These are phyloP conservation scores for Antheraea yamamai DNA, from an alignment of 2,888 invertebrate genomes.

Conservation along the genomic window DNA sequence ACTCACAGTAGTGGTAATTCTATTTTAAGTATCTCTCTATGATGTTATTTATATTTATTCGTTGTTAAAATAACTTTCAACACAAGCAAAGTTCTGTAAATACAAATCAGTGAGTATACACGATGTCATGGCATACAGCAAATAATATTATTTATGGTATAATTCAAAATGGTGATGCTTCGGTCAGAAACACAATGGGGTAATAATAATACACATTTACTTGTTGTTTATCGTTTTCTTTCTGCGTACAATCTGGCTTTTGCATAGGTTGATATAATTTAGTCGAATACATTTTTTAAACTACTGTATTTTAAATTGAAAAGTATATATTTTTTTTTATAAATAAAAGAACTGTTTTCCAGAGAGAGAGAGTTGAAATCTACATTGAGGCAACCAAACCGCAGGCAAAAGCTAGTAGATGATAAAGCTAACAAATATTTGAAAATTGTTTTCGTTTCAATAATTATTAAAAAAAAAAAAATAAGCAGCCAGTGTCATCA, in stretches of 20 bases:
- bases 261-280: not conserved
- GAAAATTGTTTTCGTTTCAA: too few relatives aligned
- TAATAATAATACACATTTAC: not conserved
- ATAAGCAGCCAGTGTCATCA: too few relatives aligned
- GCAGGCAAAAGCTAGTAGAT: too few relatives aligned
- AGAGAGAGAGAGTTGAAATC: too few relatives aligned
- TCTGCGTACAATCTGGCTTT: not conserved
- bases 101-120: not conserved
- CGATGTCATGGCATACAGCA: not conserved
- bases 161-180: not conserved
- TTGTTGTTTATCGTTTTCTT: not conserved
- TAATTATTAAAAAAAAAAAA: too few relatives aligned
- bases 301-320: too few relatives aligned
- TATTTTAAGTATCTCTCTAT: not conserved
- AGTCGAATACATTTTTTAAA: not conserved
- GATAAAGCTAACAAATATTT: too few relatives aligned
- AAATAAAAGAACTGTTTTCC: not conserved
- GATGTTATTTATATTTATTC: not conserved
- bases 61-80: not conserved
- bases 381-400: too few relatives aligned
- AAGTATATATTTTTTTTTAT: too few relatives aligned
- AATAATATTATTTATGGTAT: not conserved
- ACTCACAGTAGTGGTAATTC: slow-evolving; percentile 1
- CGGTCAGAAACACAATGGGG: not conserved
- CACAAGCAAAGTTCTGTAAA: not conserved